Evolutionary conservation across 92 coral and sea anemone species (phyloP).

Genomic region (Zoanthus gigantus): DNA sequence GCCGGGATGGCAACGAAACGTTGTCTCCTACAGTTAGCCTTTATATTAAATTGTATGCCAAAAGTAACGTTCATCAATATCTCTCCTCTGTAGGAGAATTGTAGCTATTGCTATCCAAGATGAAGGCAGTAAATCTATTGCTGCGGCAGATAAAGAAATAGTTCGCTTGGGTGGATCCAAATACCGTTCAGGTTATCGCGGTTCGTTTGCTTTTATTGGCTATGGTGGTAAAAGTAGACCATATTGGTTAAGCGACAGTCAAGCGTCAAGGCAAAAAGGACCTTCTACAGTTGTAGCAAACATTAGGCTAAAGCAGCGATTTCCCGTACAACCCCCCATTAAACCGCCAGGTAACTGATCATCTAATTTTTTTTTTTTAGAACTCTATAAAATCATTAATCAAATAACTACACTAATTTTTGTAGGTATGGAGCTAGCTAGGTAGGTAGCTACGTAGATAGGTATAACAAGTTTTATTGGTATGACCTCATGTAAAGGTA

Average conservation of each 20-base stretch:
- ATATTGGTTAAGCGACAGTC: conserved; percentile 22
- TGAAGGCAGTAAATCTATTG: conserved; percentile 23
- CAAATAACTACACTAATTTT: too few relatives aligned
- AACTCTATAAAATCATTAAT: background rate
- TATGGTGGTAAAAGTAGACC: conserved; percentile 33
- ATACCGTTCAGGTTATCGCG: conserved; percentile 16
- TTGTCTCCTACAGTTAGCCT: too few relatives aligned
- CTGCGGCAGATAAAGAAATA: conserved; percentile 16
- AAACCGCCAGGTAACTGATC: conserved; percentile 28
- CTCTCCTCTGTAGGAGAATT: conserved; percentile 18
- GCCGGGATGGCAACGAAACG: too few relatives aligned
- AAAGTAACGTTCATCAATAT: too few relatives aligned
- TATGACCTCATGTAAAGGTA: too few relatives aligned
- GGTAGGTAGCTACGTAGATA: too few relatives aligned
- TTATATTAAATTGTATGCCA: too few relatives aligned
- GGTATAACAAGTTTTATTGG: too few relatives aligned
- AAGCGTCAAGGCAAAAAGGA: conserved; percentile 5
- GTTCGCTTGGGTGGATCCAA: conserved; percentile 34
- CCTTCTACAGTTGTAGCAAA: conserved; percentile 42
- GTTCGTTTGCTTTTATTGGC: conserved; percentile 22
- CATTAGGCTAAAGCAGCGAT: conserved; percentile 33
- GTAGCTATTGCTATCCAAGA: conserved; percentile 27
- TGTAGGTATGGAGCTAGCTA: too few relatives aligned
- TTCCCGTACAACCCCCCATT: conserved; percentile 21
- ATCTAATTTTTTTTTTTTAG: background rate